phyloP scores from a whole-genome alignment of 2,113 vertebrate species.

The Genyomyrus donnyi region DNA sequence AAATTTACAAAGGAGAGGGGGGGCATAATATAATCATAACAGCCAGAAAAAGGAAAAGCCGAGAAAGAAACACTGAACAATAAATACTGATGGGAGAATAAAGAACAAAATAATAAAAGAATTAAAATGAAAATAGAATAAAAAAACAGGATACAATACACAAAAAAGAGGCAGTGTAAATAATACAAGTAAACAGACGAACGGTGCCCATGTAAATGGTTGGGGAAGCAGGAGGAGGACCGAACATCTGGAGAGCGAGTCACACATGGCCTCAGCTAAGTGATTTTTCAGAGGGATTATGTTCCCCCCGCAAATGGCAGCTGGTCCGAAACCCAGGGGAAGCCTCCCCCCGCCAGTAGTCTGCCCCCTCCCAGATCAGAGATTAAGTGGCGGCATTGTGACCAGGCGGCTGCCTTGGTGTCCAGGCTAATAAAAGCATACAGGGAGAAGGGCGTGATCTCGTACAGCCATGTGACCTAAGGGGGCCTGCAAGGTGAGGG shows the following conservation, averaged over 20 bases:
- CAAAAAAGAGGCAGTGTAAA: background rate
- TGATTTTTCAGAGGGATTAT: background rate
- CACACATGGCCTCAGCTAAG: background rate
- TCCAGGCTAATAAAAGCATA: constrained; percentile 9
- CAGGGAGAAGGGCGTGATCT: background rate
- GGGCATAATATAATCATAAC: no score
- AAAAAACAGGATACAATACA: background rate
- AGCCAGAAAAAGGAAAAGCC: background rate
- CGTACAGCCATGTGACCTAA: background rate
- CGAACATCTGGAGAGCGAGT: background rate
- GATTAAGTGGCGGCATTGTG: background rate
- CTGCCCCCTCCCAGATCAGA: background rate
- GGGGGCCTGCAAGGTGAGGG: background rate
- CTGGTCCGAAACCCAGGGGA: background rate
- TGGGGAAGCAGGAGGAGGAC: background rate
- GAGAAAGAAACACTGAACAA: background rate
- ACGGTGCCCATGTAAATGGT: background rate
- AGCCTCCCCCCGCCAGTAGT: background rate
- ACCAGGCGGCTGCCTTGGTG: background rate
- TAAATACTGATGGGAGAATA: background rate
- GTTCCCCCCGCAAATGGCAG: background rate
- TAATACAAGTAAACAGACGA: background rate
- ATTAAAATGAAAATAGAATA: background rate
- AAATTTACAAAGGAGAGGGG: no score
- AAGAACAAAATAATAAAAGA: background rate